These are phyloP conservation scores for Microcebus griseorufus DNA, from an alignment of 2,113 vertebrate genomes.

Conservation along the genomic window DNA sequence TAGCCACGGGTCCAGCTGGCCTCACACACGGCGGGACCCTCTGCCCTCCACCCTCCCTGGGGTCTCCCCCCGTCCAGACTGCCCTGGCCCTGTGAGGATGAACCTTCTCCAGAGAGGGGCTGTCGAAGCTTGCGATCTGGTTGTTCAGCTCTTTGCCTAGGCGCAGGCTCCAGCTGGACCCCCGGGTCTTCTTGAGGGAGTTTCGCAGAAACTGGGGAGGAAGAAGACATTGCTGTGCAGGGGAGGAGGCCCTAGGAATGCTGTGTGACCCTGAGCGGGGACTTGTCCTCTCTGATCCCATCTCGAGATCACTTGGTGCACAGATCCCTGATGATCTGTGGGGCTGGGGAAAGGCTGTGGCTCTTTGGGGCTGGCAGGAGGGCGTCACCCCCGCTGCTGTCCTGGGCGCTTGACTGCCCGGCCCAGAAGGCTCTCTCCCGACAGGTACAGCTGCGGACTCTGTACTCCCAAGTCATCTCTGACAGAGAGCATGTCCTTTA, in stretches of 20 bases:
- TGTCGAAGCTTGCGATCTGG: slow-evolving; percentile 54
- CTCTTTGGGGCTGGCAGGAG: no score
- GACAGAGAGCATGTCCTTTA: no score
- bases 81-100: not conserved
- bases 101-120: slow-evolving; percentile 75
- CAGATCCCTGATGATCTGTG: no score
- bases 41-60: accelerated
- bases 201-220: slow-evolving; percentile 68
- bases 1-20: not conserved
- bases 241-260: not conserved
- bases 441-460: no score
- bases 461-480: no score
- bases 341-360: no score
- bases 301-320: no score
- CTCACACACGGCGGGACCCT: accelerated
- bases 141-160: slow-evolving; percentile 72
- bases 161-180: slow-evolving; percentile 71
- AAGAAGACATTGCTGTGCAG: accelerated
- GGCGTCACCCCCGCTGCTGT: no score
- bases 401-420: no score
- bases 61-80: not conserved
- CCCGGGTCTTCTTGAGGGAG: slow-evolving; percentile 70
- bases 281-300: not conserved
- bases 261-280: accelerated
- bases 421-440: no score